These are phyloP conservation scores for Camponotus vicinus DNA, from an alignment of 1,140 invertebrate genomes.

Conservation along the genomic window DNA sequence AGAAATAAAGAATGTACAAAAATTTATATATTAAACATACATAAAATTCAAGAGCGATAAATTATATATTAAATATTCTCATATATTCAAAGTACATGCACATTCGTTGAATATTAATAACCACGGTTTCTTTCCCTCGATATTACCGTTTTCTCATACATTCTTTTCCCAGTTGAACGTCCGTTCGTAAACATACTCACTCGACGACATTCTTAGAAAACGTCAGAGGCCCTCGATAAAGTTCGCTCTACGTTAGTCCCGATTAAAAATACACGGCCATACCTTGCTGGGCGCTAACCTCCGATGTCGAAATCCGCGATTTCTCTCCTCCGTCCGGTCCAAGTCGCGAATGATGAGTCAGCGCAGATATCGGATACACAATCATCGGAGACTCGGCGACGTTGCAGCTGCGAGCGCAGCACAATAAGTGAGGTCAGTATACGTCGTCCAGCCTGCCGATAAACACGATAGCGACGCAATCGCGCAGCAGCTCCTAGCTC, in stretches of 20 bases:
- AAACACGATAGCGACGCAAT: conserved; percentile 17
- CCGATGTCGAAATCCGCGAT: conserved; percentile 44
- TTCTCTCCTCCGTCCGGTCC: conserved; percentile 14
- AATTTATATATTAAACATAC: not conserved
- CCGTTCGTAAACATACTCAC: not conserved
- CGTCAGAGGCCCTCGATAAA: conserved; percentile 2
- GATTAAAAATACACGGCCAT: conserved; percentile 44
- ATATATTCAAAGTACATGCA: not conserved
- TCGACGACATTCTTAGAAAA: conserved; percentile 32
- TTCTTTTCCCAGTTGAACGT: not conserved
- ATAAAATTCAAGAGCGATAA: no score
- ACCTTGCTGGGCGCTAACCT: conserved; percentile 38
- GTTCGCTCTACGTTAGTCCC: conserved; percentile 3
- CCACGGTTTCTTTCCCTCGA: not conserved
- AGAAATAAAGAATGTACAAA: not conserved
- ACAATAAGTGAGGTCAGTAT: conserved; percentile 33
- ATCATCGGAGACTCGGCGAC: conserved; percentile 30
- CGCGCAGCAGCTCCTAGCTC: not conserved
- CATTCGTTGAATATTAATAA: conserved; percentile 1
- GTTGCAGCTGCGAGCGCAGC: conserved; percentile 17
- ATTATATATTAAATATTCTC: not conserved
- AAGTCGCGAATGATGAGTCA: conserved; percentile 35
- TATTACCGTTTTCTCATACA: not conserved
- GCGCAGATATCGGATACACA: not conserved
- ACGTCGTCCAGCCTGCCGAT: not conserved